A percentile compares a stretch with the other conserved stretches of the same genome.
These are phyloP conservation scores for Chitala chitala DNA, from an alignment of 2,113 vertebrate genomes.

Conservation along the genomic window DNA sequence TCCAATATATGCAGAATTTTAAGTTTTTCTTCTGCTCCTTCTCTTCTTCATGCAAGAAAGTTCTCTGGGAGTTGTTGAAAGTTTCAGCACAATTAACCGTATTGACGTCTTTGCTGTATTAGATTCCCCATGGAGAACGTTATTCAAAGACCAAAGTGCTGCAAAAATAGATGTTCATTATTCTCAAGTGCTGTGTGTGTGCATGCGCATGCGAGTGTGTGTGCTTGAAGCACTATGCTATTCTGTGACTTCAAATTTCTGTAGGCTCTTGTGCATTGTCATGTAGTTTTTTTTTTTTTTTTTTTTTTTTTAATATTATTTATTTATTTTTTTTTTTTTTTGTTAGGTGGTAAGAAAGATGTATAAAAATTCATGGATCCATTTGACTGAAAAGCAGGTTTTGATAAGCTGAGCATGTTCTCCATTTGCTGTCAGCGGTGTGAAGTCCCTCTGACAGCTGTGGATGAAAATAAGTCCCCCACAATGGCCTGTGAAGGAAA, in stretches of 20 bases:
- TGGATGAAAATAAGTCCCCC: not conserved
- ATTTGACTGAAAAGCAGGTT: not conserved
- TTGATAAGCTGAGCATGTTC: not conserved
- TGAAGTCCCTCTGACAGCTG: not conserved
- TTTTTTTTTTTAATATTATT: not conserved
- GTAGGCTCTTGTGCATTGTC: not conserved
- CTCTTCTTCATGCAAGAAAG: not conserved
- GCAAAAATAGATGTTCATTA: not conserved
- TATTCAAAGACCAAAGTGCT: not conserved
- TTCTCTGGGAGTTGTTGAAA: too few species aligned
- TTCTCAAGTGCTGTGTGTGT: not conserved
- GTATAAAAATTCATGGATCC: too few species aligned
- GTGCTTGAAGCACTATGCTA: too few species aligned
- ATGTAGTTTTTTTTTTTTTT: not conserved
- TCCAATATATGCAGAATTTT: too few species aligned
- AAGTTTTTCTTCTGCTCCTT: not conserved
- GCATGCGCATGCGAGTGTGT: not conserved
- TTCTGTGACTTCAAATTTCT: not conserved
- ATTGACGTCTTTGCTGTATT: not conserved
- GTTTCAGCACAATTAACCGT: not conserved
- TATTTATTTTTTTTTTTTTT: not conserved
- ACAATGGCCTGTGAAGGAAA: conserved; percentile 4
- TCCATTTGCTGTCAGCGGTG: not conserved
- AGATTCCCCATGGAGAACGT: not conserved
- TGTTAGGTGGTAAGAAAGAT: not conserved